phyloP scores from a whole-genome alignment of 2,888 invertebrate genomes.

The Pogonocherus hispidulus region DNA sequence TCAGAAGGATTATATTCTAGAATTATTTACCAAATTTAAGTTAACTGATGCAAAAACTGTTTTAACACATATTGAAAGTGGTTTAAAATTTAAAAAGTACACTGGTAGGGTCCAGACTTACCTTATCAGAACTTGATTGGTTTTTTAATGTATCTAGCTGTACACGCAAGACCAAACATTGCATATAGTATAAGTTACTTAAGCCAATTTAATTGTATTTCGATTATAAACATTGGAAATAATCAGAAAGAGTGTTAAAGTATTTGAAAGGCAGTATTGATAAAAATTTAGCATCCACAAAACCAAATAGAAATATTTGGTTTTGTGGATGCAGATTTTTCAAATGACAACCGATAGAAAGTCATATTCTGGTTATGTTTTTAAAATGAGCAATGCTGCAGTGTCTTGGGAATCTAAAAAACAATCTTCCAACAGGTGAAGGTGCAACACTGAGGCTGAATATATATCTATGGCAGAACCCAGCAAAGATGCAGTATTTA shows the following conservation, averaged over 20 bases:
- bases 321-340: neutral
- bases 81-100: neutral
- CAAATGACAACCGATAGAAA: neutral
- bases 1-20: constrained; percentile 16
- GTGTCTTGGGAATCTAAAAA: neutral
- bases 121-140: constrained; percentile 38
- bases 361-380: neutral
- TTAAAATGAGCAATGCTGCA: neutral
- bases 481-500: neutral
- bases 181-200: constrained; percentile 33
- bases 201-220: neutral
- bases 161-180: constrained; percentile 38
- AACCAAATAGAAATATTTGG: neutral
- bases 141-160: constrained; percentile 35
- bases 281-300: neutral
- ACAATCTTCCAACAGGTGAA: neutral
- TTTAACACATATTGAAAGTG: constrained; percentile 31
- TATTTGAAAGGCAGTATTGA: neutral
- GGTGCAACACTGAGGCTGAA: neutral
- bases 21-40: constrained; percentile 10
- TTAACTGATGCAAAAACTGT: constrained; percentile 27
- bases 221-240: neutral
- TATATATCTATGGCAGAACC: neutral
- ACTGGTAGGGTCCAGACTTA: neutral
- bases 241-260: neutral